Evolutionary conservation across 2,888 invertebrate species (phyloP), one percentile per base, ranked within the genome.

Genomic region (Mesorhabditis sp.): DNA sequence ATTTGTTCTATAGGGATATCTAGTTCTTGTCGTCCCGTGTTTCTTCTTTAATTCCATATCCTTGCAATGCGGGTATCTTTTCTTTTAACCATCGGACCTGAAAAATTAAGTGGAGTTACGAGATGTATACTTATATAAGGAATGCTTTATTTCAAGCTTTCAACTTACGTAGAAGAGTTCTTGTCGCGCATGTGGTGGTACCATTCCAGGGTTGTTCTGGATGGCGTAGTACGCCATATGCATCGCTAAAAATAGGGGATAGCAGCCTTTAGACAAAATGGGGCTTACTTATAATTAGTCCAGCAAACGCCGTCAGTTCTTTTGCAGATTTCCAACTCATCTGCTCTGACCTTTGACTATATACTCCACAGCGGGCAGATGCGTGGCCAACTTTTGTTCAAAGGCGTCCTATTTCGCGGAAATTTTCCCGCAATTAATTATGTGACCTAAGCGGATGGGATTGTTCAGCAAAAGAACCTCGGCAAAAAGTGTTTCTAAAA

Each of bases 21-120:
- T 28, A 28, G 28, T 28, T 28, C 28, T 28, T 28, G 28, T 28
- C 28, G 28, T 28, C 28, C 28, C 28, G 28, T 28, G 28, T 50
- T n/a, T 50, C 58, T n/a, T 2, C 58, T 50, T 50, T 10, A 13
- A 50, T n/a, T 13, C 58, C 58, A 50, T 50, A 50, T 50, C n/a
- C 10, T 50, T 50, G 7, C n/a, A 50, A n/a, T 50, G 58, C 58
- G 10, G 58, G 58, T 13, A 50, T 13, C n/a, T 50, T 10, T n/a
- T 50, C 58, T n/a, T 50, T 50, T n/a, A 50, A n/a, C 58, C 58
- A 50, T 50, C 58, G 58, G n/a, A 50, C 58, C 58, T 50, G n/a
- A 28, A 28, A 50, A 50, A 50, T 50, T 10, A 50, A 50, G n/a
- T 50, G 58, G 58, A 50, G n/a, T 50, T 13, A n/a, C 58, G n/a